Conservation (phyloP, 2,797 vertebrate genomes). For the Pangasius macronema region DNA sequence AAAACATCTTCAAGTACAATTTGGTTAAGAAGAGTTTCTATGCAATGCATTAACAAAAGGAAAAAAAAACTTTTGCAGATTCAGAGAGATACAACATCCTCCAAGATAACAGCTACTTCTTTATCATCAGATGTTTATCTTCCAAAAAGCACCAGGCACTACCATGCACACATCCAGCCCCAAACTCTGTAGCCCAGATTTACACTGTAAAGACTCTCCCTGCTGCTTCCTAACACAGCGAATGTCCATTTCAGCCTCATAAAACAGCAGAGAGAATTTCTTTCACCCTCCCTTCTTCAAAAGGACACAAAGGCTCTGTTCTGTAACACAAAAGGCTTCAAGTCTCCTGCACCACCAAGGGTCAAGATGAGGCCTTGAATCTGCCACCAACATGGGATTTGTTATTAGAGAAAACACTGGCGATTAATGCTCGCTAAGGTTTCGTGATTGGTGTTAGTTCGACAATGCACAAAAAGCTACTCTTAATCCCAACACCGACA, state of each 20-base stretch:
- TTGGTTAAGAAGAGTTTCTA: slow-evolving; percentile 4
- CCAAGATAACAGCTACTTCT: neutral
- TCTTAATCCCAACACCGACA: neutral
- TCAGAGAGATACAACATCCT: neutral
- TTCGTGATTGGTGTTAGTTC: neutral
- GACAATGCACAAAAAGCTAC: neutral
- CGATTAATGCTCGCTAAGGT: neutral
- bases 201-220: slow-evolving; percentile 13
- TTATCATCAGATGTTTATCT: slow-evolving; percentile 22
- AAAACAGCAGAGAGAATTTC: slow-evolving; percentile 18
- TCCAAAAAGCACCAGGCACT: slow-evolving; percentile 25
- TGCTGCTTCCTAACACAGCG: neutral
- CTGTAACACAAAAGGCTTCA: slow-evolving; percentile 20
- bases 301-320: slow-evolving; percentile 37
- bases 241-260: slow-evolving; percentile 9
- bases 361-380: slow-evolving; percentile 22
- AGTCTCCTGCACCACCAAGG: slow-evolving; percentile 26
- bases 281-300: slow-evolving; percentile 12
- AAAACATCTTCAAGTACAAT: neutral
- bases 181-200: slow-evolving; percentile 18
- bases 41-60: neutral
- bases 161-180: slow-evolving; percentile 1
- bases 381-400: slow-evolving; percentile 21
- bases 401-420: slow-evolving; percentile 30
- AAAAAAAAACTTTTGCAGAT: neutral